Evolutionary conservation across 1,140 invertebrate genomes (phyloP).

Genomic region (Cotesia glomerata): DNA sequence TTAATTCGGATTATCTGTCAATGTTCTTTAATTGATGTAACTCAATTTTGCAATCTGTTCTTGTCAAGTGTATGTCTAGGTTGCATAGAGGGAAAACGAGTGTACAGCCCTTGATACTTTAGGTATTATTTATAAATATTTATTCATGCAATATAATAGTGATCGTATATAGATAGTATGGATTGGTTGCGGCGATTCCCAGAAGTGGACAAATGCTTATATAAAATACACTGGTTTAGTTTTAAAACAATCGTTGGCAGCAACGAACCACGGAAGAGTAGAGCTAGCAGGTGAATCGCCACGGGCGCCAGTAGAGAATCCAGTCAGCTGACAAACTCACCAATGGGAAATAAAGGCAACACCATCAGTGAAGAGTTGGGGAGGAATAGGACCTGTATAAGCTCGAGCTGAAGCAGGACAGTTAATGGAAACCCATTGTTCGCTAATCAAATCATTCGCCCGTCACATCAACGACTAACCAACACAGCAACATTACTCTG

Average conservation of each 20-base stretch:
- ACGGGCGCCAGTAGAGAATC: constrained; percentile 7
- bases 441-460: constrained; percentile 62
- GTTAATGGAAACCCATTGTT: constrained; percentile 63
- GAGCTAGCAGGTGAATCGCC: constrained; percentile 26
- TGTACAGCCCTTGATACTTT: background rate
- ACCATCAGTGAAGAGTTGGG: constrained; percentile 21
- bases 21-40: constrained; percentile 21
- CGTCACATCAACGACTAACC: constrained; percentile 40
- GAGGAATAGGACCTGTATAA: constrained; percentile 38
- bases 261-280: constrained; percentile 21
- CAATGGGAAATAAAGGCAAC: constrained; percentile 27
- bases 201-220: background rate
- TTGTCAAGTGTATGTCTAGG: constrained; percentile 3
- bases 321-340: constrained; percentile 54
- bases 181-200: background rate
- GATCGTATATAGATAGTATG: background rate
- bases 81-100: background rate
- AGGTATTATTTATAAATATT: too few species aligned
- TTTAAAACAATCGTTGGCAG: constrained; percentile 37
- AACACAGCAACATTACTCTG: background rate
- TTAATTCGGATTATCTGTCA: constrained; percentile 12
- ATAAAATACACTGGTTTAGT: constrained; percentile 27
- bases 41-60: constrained; percentile 15
- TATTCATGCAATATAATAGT: background rate
- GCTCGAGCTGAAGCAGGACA: constrained; percentile 42